These are phyloP conservation scores for Okapia johnstoni DNA, from an alignment of 2,113 vertebrate species.

Conservation along the genomic window DNA sequence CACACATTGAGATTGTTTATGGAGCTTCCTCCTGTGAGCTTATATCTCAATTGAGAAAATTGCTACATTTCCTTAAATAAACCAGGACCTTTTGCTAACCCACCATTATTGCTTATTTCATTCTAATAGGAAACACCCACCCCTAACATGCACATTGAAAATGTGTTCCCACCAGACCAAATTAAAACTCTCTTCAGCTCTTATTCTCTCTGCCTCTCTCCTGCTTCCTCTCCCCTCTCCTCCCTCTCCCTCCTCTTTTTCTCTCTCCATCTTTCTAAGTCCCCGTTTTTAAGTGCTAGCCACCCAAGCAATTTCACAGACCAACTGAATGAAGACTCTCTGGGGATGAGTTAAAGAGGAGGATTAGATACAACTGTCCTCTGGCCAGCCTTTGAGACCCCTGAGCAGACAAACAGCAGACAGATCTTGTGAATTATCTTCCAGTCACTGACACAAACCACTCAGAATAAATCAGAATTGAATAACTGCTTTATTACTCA, in stretches of 20 bases:
- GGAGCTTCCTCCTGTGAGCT: conserved; percentile 55
- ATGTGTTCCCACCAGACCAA: neutral
- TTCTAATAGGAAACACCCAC: neutral
- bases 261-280: neutral
- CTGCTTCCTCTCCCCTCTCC: neutral
- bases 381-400: neutral
- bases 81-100: conserved; percentile 13
- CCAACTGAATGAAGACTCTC: neutral
- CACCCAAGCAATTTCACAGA: conserved; percentile 8
- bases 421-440: conserved; percentile 50
- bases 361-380: neutral
- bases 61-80: conserved; percentile 51
- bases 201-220: neutral
- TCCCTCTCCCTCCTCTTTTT: neutral
- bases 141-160: neutral
- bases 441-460: conserved; percentile 18
- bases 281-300: neutral
- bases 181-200: conserved; percentile 17
- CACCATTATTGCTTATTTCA: neutral
- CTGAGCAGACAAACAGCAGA: conserved; percentile 29
- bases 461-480: conserved; percentile 59
- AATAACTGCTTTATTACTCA: conserved; percentile 56
- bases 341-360: conserved; percentile 11
- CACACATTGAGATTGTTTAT: conserved; percentile 53
- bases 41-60: conserved; percentile 49